These are phyloP conservation scores for Erinaceus europaeus DNA, from an alignment of 2,113 vertebrate genomes.

Conservation along the genomic window DNA sequence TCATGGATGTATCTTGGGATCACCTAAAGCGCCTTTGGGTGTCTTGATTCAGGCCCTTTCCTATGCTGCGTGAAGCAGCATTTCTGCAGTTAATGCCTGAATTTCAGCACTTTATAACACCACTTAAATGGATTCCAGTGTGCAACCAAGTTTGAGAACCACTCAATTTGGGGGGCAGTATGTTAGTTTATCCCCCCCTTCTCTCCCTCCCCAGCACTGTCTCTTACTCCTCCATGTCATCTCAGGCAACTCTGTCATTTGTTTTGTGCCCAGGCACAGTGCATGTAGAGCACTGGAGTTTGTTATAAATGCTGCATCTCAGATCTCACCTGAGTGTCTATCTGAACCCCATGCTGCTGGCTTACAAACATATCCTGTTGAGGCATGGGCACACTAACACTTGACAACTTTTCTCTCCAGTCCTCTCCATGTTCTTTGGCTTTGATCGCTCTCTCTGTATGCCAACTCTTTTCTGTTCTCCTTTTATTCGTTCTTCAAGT, in stretches of 20 bases:
- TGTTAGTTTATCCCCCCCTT: neutral
- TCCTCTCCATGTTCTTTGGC: neutral
- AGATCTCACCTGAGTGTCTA: neutral
- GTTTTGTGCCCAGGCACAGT: neutral
- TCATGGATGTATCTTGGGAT: neutral
- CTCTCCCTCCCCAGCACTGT: neutral
- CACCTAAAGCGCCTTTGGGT: neutral
- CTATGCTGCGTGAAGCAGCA: neutral
- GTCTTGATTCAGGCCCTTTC: neutral
- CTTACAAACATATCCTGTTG: neutral
- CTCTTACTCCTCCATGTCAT: neutral
- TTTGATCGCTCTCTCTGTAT: neutral
- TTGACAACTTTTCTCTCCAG: neutral
- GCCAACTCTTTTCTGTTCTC: neutral
- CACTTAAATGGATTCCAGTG: neutral
- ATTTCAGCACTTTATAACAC: neutral
- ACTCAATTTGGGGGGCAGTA: neutral
- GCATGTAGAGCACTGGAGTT: no score
- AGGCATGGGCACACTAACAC: neutral
- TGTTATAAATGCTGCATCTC: constrained; percentile 1
- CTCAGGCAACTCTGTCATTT: neutral
- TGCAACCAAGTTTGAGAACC: neutral
- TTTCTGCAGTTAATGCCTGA: neutral
- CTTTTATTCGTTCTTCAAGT: constrained; percentile 1
- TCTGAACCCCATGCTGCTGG: neutral